Evolutionary conservation across 2,113 vertebrate species (phyloP), one percentile per base, ranked within the genome.

Genomic region (Mesitornis unicolor): DNA sequence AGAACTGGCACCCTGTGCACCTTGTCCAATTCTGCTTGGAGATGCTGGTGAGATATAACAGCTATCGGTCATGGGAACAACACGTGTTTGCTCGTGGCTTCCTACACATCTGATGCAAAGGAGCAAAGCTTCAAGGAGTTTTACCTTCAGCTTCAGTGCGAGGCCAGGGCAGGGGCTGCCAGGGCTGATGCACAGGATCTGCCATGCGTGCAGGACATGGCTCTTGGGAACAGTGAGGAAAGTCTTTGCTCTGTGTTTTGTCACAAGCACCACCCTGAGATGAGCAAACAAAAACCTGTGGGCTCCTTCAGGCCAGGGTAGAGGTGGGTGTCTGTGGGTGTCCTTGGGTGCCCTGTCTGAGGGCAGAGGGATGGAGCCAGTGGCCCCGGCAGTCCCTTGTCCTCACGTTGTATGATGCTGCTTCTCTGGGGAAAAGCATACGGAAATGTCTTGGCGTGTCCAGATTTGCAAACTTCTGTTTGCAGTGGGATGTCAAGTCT

Each of bases 401-500:
- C 11, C 65, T 56, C 35, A 1, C 1, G 2, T 6, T 26, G 3
- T 0, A 0, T 11, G 35, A 2, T 1, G 1, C 60, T 43, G 42
- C 57, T 60, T 22, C 53, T 68, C 33, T 2, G 1, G 53, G 51
- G 56, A 31, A 16, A 47, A 13, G n/a, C 25, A 67, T 64, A 36
- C 24, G 84, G 24, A 4, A 56, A 26, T 3, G 1, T 4, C 83
- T 59, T 11, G 33, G 18, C 0, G 0, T 10, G 51, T n/a, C n/a
- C 51, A 29, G 19, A 22, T n/a, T 8, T 38, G 16, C 31, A 28
- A 63, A 67, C 26, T 65, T 7, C 38, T 70, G 5, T 16, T 68
- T 42, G 45, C 56, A 76, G 67, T 10, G 19, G 61, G 83, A 50
- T 10, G 24, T 63, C 11, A 8, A 29, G 18, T 21, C 75, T 73